These are phyloP conservation scores for Myodes glareolus DNA, from an alignment of 2,113 vertebrate genomes.

Conservation along the genomic window DNA sequence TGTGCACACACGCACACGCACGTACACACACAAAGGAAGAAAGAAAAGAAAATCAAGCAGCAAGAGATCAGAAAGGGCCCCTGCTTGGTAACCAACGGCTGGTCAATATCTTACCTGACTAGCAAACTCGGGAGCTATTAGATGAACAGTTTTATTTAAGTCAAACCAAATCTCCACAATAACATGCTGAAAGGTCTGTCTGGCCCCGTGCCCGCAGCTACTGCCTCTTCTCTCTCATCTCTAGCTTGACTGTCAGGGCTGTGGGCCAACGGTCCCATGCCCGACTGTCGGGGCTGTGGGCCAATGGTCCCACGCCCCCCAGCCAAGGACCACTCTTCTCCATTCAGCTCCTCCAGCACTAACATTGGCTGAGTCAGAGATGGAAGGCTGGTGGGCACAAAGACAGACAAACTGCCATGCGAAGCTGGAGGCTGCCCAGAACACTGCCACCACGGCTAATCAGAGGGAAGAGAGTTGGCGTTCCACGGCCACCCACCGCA, in stretches of 20 bases:
- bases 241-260: not conserved
- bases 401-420: not conserved
- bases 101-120: not conserved
- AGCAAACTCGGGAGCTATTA: not conserved
- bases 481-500: not conserved
- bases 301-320: not conserved
- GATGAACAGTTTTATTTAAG: not conserved
- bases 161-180: slow-evolving; percentile 19
- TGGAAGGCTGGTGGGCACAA: not conserved
- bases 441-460: not conserved
- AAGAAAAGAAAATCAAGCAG: not conserved
- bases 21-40: not conserved
- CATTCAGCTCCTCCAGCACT: slow-evolving; percentile 9
- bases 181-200: not conserved
- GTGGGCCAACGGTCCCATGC: not conserved
- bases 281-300: not conserved
- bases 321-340: slow-evolving; percentile 51
- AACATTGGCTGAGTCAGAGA: slow-evolving; percentile 16
- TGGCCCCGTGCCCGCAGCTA: not conserved
- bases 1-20: not conserved
- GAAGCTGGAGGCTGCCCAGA: not conserved
- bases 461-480: not conserved
- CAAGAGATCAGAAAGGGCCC: not conserved
- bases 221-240: not conserved
- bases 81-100: not conserved